Conservation (phyloP, 2,797 vertebrate species). For the Cheirogaleus major region DNA sequence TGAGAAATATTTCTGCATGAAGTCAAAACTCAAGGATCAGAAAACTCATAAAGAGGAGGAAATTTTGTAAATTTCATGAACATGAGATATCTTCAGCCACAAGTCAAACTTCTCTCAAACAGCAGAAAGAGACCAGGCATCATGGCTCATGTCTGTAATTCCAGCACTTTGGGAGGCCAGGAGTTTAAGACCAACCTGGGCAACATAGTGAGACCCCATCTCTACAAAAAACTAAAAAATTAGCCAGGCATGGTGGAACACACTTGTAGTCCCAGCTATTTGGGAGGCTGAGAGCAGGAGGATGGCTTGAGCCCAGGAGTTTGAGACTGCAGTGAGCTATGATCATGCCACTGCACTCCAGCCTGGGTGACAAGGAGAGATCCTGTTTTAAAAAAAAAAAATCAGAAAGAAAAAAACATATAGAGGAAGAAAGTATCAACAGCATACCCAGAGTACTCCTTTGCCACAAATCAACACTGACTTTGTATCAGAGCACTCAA, state of each 20-base stretch:
- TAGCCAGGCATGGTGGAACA: background rate
- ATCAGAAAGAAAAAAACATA: background rate
- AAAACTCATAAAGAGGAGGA: background rate
- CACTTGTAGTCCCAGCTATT: too few relatives aligned
- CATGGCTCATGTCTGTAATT: background rate
- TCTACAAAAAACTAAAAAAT: background rate
- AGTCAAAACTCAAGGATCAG: background rate
- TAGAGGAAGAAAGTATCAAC: fast-evolving
- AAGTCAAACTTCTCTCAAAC: background rate
- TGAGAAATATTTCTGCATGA: background rate
- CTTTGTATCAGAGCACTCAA: too few relatives aligned
- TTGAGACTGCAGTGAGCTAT: background rate
- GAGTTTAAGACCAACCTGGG: background rate
- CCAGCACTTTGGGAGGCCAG: background rate
- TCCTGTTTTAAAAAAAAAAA: background rate
- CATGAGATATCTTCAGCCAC: background rate
- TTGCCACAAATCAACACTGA: background rate
- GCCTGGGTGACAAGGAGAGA: background rate
- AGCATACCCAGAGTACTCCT: background rate
- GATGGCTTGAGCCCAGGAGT: background rate
- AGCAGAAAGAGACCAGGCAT: background rate
- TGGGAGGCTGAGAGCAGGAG: background rate
- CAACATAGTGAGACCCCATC: background rate
- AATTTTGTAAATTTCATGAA: background rate
- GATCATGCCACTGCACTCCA: background rate